Percentiles rank a stretch among this genome's conserved stretches.
phyloP scores from a whole-genome alignment of 64 coral and sea anemone species.

The Trachythela sp. region DNA sequence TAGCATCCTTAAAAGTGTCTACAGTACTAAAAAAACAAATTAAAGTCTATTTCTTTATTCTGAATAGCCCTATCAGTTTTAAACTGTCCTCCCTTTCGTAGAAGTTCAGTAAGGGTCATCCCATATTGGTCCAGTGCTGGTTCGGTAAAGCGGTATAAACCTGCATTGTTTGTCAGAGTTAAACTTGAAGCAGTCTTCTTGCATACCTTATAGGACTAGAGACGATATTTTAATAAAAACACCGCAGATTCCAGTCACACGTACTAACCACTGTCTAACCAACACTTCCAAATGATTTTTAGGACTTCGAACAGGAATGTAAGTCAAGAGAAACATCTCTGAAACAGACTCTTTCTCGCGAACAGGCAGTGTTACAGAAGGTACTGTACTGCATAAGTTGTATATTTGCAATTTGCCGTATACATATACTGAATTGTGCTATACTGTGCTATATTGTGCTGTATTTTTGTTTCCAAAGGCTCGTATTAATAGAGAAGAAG shows the following conservation, averaged over 20 bases:
- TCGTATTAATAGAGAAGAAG: slow-evolving; percentile 77
- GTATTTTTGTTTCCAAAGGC: slow-evolving; percentile 25
- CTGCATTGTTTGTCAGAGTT: too few species aligned
- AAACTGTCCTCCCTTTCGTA: too few species aligned
- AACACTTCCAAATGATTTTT: background rate
- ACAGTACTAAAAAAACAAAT: too few species aligned
- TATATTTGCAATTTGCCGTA: background rate
- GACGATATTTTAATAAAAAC: too few species aligned
- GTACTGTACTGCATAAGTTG: background rate
- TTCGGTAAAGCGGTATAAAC: too few species aligned
- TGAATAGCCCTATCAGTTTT: too few species aligned
- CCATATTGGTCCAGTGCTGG: too few species aligned
- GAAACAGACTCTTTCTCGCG: slow-evolving; percentile 68
- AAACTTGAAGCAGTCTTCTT: too few species aligned
- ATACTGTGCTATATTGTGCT: background rate
- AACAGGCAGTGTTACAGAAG: slow-evolving; percentile 84
- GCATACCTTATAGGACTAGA: too few species aligned
- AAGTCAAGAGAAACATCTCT: slow-evolving; percentile 64
- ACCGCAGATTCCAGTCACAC: background rate
- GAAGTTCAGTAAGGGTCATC: too few species aligned
- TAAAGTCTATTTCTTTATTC: too few species aligned
- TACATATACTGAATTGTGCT: background rate
- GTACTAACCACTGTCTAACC: background rate
- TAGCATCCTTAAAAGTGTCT: background rate
- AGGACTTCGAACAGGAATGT: slow-evolving; percentile 73